These are phyloP conservation scores for Hylyphantes graminicola DNA, from an alignment of 1,140 invertebrate genomes.

Conservation along the genomic window DNA sequence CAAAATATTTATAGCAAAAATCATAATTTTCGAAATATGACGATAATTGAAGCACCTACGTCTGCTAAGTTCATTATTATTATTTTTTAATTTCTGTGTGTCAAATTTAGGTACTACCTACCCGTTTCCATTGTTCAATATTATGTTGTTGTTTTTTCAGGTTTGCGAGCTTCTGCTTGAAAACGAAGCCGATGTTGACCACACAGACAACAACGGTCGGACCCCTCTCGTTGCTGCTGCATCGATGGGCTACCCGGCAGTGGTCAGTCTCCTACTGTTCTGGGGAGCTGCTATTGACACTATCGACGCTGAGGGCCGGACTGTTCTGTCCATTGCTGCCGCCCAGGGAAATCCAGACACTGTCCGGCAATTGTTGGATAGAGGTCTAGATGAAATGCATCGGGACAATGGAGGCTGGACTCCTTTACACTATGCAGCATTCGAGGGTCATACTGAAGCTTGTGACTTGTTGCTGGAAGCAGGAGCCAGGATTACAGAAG, in stretches of 20 bases:
- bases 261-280: slow-evolving; percentile 83
- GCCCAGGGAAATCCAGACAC: slow-evolving; percentile 86
- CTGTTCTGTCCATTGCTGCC: slow-evolving; percentile 81
- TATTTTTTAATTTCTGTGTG: too few species aligned
- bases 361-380: slow-evolving; percentile 86
- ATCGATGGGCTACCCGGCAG: slow-evolving; percentile 84
- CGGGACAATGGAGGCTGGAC: slow-evolving; percentile 86
- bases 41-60: too few species aligned
- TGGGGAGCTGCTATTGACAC: slow-evolving; percentile 91
- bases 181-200: slow-evolving; percentile 87
- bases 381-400: slow-evolving; percentile 90
- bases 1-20: too few species aligned
- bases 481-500: slow-evolving; percentile 90
- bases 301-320: slow-evolving; percentile 90
- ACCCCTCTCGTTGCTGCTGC: slow-evolving; percentile 84
- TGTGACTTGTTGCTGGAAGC: slow-evolving; percentile 87
- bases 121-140: too few species aligned
- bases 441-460: slow-evolving; percentile 89
- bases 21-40: too few species aligned
- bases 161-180: slow-evolving; percentile 87
- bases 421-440: slow-evolving; percentile 83
- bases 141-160: too few species aligned
- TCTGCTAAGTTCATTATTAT: too few species aligned
- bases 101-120: too few species aligned
- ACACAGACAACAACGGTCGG: slow-evolving; percentile 80